phyloP scores from a whole-genome alignment of 1,140 invertebrate species.

The Scaptodrosophila lebanonensis region DNA sequence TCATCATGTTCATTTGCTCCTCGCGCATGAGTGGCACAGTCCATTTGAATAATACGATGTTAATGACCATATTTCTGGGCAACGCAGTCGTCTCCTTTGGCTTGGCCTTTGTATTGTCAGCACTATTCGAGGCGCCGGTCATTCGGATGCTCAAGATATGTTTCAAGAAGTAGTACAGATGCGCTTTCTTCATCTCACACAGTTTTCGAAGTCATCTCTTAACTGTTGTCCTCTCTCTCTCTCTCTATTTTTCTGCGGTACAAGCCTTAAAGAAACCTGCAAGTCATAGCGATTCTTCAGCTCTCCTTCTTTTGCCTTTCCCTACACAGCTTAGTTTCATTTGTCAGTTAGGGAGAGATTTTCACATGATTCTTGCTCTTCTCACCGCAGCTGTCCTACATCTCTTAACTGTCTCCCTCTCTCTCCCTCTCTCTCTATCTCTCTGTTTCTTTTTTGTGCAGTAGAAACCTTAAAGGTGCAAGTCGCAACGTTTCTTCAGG shows the following conservation, averaged over 20 bases:
- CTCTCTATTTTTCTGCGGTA: slow-evolving; percentile 8
- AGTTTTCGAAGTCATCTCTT: not conserved
- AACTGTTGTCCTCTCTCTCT: not conserved
- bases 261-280: too few species aligned
- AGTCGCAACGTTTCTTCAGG: too few species aligned
- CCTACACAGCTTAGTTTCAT: too few species aligned
- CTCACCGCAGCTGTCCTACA: too few species aligned
- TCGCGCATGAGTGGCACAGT: slow-evolving; percentile 87
- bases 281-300: too few species aligned
- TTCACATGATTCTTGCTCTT: too few species aligned
- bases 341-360: too few species aligned
- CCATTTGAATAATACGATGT: slow-evolving; percentile 84
- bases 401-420: too few species aligned
- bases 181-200: not conserved
- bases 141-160: slow-evolving; percentile 86
- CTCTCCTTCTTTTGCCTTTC: too few species aligned
- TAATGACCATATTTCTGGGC: slow-evolving; percentile 86
- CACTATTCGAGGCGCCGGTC: slow-evolving; percentile 87
- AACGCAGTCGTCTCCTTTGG: slow-evolving; percentile 87
- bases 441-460: too few species aligned
- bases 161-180: slow-evolving; percentile 61
- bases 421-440: too few species aligned
- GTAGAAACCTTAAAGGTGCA: too few species aligned
- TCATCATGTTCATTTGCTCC: slow-evolving; percentile 87
- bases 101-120: slow-evolving; percentile 86